Base-by-base conservation (phyloP, 2,888 invertebrate genomes). In the Aporophyla nigra region DNA sequence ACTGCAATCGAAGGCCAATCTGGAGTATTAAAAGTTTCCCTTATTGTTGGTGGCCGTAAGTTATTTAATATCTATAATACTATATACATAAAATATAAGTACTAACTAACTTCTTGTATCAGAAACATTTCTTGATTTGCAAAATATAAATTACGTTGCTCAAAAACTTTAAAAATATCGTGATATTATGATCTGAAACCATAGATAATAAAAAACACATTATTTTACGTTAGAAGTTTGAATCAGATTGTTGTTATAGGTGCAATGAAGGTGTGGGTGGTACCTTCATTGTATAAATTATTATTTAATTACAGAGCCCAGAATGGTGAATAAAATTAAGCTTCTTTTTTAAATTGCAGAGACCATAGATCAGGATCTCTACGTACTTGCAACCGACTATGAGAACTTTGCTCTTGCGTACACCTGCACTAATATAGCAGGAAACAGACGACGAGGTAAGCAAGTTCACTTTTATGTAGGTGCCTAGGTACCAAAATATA, bases 11-110 rank as follows among this genome's bases (percentile, higher is more conserved):
- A 90, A 82, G 93, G 95, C 54, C 96, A 96, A 71, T 96, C 95
- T 77, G 97, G 97, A 19, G 94, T 97, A 84, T 90, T 98, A 54
- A 89, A 92, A 5, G 97, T 98, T 19, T 95, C 93, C 14, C 97
- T 97, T 85, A 95, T 93, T 7, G 90, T 97, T 14, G 83, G 86
- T 72, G 97, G 97, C 88, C 91, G 97, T 97, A 91, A 92, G 91
- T 85, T 61, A 5, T 54, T 70, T 6, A 49, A 58, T 59, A 12
- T 78, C 0, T 27, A 19, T 56, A 9, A n/a, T 19, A 33, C 27
- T n/a, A 5, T 33, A 33, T 33, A 33, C 33, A 33, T 33, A 33
- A 33, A 33, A 33, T 33, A 33, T 33, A 33, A 33, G 33, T 2
- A 54, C 21, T 27, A 10, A 43, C 2, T 43, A 33, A 14, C 5